Conservation (phyloP, 2,888 invertebrate genomes). For the Papilio demoleus region DNA sequence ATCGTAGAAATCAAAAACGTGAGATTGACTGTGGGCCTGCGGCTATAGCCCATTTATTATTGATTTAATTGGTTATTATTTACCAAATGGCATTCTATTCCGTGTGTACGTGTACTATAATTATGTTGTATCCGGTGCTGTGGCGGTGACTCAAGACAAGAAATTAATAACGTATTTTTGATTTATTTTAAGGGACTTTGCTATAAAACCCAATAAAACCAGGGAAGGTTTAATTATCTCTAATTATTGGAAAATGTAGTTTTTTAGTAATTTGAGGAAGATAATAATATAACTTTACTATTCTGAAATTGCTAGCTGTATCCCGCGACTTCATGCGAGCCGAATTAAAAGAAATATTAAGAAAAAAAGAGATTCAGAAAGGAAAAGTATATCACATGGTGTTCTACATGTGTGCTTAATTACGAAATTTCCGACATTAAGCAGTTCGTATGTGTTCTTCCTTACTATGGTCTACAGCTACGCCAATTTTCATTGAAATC, state of each 20-base stretch:
- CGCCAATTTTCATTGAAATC: no score
- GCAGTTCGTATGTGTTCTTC: no score
- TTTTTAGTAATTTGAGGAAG: not conserved
- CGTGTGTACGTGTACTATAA: constrained; percentile 55
- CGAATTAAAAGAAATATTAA: no score
- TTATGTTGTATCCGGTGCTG: constrained; percentile 57
- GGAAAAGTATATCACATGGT: no score
- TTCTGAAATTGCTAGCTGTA: no score
- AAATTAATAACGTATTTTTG: constrained; percentile 45
- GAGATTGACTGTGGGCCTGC: constrained; percentile 51
- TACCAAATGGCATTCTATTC: constrained; percentile 62
- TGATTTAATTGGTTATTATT: constrained; percentile 61
- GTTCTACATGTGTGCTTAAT: no score
- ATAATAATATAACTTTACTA: not conserved
- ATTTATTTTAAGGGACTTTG: constrained; percentile 33
- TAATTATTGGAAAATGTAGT: constrained; percentile 12
- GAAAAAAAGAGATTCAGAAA: no score
- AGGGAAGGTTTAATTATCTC: not conserved
- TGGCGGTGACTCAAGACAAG: constrained; percentile 33
- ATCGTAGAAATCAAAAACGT: constrained; percentile 46
- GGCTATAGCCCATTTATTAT: constrained; percentile 55
- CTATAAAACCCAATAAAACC: constrained; percentile 15
- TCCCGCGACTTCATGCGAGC: no score
- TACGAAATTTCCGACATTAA: no score
- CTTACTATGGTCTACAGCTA: no score